Conservation (phyloP, 2,888 invertebrate species). For the Heterodera filipjevi region DNA sequence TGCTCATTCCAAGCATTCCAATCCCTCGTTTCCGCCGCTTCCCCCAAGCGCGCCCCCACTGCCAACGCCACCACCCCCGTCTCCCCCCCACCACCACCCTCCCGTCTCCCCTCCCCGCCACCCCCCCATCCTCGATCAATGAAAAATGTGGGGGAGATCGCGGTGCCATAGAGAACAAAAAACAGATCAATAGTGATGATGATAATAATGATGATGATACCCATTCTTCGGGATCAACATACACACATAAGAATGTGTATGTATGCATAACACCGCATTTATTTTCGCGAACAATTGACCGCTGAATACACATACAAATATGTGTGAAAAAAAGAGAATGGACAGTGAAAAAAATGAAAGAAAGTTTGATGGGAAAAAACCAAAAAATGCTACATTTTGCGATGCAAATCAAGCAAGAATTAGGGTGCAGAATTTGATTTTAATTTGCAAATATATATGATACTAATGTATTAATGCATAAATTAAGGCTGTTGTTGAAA, state of each 20-base stretch:
- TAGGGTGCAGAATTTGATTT: no score
- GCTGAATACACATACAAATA: no score
- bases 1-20: slow-evolving; percentile 37
- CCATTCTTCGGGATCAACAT: background rate
- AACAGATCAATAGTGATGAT: background rate
- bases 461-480: no score
- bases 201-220: background rate
- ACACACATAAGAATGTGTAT: background rate
- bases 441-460: no score
- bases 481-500: no score
- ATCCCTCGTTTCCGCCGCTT: slow-evolving; percentile 25
- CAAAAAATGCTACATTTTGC: background rate
- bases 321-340: background rate
- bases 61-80: background rate
- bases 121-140: background rate
- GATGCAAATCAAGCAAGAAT: no score
- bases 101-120: background rate
- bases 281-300: background rate
- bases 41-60: slow-evolving; percentile 16
- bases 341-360: background rate
- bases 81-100: background rate
- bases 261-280: background rate
- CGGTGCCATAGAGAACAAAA: slow-evolving; percentile 8
- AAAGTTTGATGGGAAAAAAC: background rate
- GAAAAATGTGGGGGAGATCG: background rate